Percentiles rank a stretch among this genome's conserved stretches.
Evolutionary conservation across 2,888 invertebrate species (phyloP).

Genomic region (Byasa hedistus): DNA sequence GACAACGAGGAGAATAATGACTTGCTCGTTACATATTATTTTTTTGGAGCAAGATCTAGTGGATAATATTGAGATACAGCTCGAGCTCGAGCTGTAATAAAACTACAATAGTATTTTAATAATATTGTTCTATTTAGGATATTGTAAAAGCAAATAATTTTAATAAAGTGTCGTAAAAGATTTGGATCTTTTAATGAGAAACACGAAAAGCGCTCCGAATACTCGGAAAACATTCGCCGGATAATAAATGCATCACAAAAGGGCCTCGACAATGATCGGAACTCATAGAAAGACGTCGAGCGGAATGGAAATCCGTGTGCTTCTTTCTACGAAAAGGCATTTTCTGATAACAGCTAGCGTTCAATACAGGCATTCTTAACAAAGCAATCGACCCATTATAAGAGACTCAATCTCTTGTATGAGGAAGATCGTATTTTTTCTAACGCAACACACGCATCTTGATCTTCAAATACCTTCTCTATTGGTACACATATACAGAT

Average conservation of each 20-base stretch:
- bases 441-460: constrained; percentile 25
- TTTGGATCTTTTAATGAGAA: not conserved
- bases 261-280: constrained; percentile 40
- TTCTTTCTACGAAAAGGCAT: constrained; percentile 62
- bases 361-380: constrained; percentile 51
- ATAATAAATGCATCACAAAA: constrained; percentile 40
- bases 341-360: constrained; percentile 52
- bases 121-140: no score
- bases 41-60: no score
- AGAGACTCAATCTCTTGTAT: constrained; percentile 65
- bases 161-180: not conserved
- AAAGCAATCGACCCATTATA: constrained; percentile 65
- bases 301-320: constrained; percentile 38
- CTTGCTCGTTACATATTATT: no score
- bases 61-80: no score
- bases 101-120: no score
- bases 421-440: constrained; percentile 55
- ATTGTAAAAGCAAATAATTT: not conserved
- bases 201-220: constrained; percentile 13
- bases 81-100: no score
- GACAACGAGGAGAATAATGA: no score
- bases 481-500: constrained; percentile 33
- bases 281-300: constrained; percentile 40
- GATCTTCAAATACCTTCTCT: constrained; percentile 43
- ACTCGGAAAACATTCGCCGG: constrained; percentile 28